Evolutionary conservation across 2,888 invertebrate genomes (phyloP).

Genomic region (Tethea ocularis): DNA sequence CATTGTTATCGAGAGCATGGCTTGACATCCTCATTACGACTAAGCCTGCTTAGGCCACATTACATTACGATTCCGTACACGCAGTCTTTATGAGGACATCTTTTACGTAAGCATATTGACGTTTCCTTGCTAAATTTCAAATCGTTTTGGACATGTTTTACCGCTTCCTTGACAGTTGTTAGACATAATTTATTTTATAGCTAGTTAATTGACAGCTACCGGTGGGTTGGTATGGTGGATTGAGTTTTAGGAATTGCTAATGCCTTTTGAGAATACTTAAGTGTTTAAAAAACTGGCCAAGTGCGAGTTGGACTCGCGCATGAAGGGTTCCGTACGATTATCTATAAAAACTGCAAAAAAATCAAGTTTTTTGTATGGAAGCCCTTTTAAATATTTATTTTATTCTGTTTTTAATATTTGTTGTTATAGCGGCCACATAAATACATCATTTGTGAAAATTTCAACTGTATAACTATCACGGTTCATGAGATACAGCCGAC

Average conservation of each 20-base stretch:
- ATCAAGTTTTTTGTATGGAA: too few relatives aligned
- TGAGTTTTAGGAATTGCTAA: background rate
- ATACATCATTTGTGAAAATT: too few relatives aligned
- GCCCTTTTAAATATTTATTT: too few relatives aligned
- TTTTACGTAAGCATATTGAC: constrained; percentile 35
- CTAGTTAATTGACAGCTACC: constrained; percentile 33
- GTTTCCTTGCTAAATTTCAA: constrained; percentile 57
- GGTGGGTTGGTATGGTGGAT: constrained; percentile 11
- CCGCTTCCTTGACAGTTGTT: constrained; percentile 51
- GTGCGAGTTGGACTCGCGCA: too few relatives aligned
- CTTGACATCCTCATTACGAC: constrained; percentile 7
- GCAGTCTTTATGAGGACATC: constrained; percentile 1
- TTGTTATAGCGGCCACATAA: too few relatives aligned
- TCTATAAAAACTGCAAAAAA: too few relatives aligned
- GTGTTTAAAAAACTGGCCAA: background rate
- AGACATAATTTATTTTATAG: constrained; percentile 41
- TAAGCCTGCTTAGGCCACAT: constrained; percentile 1
- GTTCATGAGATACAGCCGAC: too few relatives aligned
- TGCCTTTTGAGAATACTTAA: background rate
- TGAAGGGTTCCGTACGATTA: too few relatives aligned
- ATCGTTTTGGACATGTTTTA: constrained; percentile 36
- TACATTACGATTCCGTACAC: constrained; percentile 2
- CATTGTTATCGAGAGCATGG: constrained; percentile 11
- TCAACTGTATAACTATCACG: too few relatives aligned
- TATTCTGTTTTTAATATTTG: too few relatives aligned